A percentile compares a stretch with the other conserved stretches of the same genome.
Evolutionary conservation across 2,113 vertebrate genomes (phyloP).

Genomic region (Proteles cristata): DNA sequence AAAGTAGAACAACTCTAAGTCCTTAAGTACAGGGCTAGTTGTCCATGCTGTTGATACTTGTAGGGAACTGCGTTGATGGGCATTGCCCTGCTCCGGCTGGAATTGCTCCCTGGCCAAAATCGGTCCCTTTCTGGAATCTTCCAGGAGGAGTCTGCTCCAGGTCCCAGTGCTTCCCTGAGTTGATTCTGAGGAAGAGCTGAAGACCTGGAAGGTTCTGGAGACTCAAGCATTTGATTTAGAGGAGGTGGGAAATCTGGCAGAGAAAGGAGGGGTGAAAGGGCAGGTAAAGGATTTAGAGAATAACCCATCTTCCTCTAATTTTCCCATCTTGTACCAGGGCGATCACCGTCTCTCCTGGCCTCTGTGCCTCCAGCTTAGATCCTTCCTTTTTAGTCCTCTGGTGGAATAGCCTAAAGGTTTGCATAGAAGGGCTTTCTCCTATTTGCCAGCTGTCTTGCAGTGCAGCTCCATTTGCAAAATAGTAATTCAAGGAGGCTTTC

Average conservation of each 20-base stretch:
- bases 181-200: neutral
- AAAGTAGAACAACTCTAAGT: neutral
- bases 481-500: neutral
- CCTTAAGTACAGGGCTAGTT: neutral
- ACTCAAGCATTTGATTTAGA: neutral
- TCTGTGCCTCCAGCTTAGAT: neutral
- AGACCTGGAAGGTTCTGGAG: neutral
- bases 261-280: fast-evolving
- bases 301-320: neutral
- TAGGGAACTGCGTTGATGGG: neutral
- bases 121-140: neutral
- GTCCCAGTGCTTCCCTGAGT: neutral
- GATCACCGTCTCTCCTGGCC: neutral
- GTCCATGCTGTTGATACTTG: neutral
- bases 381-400: neutral
- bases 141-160: neutral
- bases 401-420: neutral
- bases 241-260: neutral
- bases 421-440: neutral
- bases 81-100: neutral
- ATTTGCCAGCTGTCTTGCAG: neutral
- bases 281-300: neutral
- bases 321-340: neutral
- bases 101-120: neutral
- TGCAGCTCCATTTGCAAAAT: neutral